Percentiles rank a stretch among this genome's conserved stretches.
Conservation (phyloP, 2,797 vertebrate species). For the Rhynchonycteris naso region DNA sequence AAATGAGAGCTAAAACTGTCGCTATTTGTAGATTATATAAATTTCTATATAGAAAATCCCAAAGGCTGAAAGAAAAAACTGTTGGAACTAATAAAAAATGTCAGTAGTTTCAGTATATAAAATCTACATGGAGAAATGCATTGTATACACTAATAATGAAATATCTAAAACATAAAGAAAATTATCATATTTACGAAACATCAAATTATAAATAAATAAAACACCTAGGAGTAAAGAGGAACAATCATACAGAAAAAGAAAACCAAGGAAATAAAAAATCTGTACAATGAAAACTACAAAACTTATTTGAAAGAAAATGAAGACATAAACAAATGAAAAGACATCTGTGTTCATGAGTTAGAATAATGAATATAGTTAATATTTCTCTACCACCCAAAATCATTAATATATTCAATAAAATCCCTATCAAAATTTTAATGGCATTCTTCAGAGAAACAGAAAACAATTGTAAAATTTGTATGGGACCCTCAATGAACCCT, state of each 20-base stretch:
- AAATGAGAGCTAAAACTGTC: background rate
- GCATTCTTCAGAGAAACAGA: background rate
- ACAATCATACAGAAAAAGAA: no score
- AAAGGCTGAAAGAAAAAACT: background rate
- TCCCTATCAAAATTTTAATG: background rate
- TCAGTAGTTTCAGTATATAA: background rate
- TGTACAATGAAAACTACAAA: background rate
- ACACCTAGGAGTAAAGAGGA: background rate
- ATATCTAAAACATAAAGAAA: background rate
- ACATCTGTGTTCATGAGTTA: background rate
- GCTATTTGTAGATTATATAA: background rate
- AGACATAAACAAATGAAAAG: background rate
- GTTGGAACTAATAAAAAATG: background rate
- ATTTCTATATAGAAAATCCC: background rate
- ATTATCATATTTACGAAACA: background rate
- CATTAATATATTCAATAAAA: background rate
- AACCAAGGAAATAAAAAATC: background rate
- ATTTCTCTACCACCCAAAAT: background rate
- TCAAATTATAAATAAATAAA: background rate
- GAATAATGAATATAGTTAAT: background rate
- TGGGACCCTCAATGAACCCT: background rate
- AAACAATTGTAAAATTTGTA: background rate
- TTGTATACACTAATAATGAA: background rate
- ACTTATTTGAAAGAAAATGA: background rate
- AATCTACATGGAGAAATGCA: background rate